Conservation (phyloP, 2,888 invertebrate genomes). For the Orthosia cruda region DNA sequence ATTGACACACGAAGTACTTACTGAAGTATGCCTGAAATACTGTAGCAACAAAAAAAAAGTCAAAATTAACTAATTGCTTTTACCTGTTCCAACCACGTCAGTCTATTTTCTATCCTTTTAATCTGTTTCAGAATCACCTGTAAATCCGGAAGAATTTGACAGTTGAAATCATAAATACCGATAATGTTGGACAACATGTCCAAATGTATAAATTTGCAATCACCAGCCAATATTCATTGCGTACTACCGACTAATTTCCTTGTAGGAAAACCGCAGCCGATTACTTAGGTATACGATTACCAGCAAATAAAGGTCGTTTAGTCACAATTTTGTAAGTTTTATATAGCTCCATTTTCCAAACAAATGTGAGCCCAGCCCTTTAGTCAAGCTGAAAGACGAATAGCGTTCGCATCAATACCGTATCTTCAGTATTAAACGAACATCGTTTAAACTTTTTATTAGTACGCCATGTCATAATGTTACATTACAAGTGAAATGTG, state of each 20-base stretch:
- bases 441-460: conserved; percentile 83
- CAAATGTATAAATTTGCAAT: not conserved
- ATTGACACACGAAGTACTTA: not conserved
- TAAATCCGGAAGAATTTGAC: no score
- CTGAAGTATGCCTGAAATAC: not conserved
- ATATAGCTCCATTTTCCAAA: not conserved
- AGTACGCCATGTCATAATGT: conserved; percentile 78
- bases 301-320: not conserved
- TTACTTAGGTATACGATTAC: not conserved
- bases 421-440: conserved; percentile 69
- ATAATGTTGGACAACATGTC: no score
- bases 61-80: no score
- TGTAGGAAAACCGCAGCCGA: not conserved
- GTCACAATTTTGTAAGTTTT: not conserved
- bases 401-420: conserved; percentile 61
- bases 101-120: no score
- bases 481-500: conserved; percentile 79
- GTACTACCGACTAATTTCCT: not conserved
- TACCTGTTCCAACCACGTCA: no score
- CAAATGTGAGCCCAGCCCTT: conserved; percentile 38
- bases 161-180: no score
- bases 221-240: not conserved
- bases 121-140: no score
- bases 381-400: conserved; percentile 56
- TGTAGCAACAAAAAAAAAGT: not conserved